Evolutionary conservation across 2,113 vertebrate genomes (phyloP), one percentile per base, ranked within the genome.

Genomic region (Callipepla californica): DNA sequence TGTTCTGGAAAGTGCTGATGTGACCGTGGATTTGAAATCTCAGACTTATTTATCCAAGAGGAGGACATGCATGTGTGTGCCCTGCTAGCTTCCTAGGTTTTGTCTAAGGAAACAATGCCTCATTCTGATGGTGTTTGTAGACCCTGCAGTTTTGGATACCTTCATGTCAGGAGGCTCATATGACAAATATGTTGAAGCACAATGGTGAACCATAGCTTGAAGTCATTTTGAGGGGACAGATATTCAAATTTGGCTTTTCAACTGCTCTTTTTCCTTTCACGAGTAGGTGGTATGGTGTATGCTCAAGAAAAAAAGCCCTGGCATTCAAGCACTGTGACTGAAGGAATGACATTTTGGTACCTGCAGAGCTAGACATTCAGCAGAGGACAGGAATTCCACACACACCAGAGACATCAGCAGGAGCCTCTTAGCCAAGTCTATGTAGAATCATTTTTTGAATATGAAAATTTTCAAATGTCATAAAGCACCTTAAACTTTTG

Each of bases 371-470:
- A 55, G 61, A 61, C 25, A 44, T 83, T 22, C 44, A 68, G 44
- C n/a, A 32, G 61, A 86, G 70, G 13, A 19, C 58, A 73, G 48
- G 26, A 3, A 4, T 51, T 26, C 4, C 17, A 7, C n/a, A 21
- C 38, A 47, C 0, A 0, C 9, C 44, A 58, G 84, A 84, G 45
- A 18, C 3, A 1, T 45, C 84, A 69, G 25, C 0, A 0, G 92
- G 22, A 72, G 3, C 55, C 63, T 74, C 75, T 62, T 32, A 81
- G n/a, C 10, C 57, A 61, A 36, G 12, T 67, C 42, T 61, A 7
- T 68, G 18, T 59, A 66, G 38, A 80, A 66, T 2, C 21, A 34
- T 85, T 91, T 61, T 68, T 51, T 69, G 48, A 14, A 66, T 6
- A 6, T 32, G 50, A 92, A 62, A 13, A 45, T 73, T 82, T 53